phyloP scores from a whole-genome alignment of 2,888 invertebrate species.

The Acanthopleura granulata region DNA sequence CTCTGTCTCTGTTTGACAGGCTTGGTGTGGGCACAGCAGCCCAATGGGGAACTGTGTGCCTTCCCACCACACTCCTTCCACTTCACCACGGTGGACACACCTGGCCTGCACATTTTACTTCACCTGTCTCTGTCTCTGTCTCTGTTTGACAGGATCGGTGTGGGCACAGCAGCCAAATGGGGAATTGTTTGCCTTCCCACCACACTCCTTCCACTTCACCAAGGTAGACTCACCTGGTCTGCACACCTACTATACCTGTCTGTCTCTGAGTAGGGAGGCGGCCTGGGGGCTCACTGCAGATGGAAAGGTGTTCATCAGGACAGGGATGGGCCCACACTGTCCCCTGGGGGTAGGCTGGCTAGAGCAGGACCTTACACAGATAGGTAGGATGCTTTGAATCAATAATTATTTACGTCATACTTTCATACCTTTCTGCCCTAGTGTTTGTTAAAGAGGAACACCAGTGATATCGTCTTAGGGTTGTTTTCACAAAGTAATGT shows the following conservation, averaged over 20 bases:
- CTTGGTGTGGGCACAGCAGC: slow-evolving; percentile 69
- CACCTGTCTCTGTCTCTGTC: slow-evolving; percentile 19
- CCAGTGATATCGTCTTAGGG: no score
- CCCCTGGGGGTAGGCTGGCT: slow-evolving; percentile 70
- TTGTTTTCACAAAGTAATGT: no score
- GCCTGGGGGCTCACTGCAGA: slow-evolving; percentile 71
- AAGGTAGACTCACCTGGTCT: slow-evolving; percentile 32
- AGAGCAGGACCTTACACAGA: slow-evolving; percentile 69
- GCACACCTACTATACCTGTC: slow-evolving; percentile 41
- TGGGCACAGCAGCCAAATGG: slow-evolving; percentile 69
- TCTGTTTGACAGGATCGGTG: slow-evolving; percentile 59
- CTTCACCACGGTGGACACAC: slow-evolving; percentile 36
- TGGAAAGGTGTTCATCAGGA: slow-evolving; percentile 70
- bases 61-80: slow-evolving; percentile 54
- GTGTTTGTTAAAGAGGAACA: no score
- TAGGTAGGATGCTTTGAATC: slow-evolving; percentile 50
- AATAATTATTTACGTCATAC: no score
- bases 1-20: slow-evolving; percentile 51
- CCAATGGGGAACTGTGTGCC: slow-evolving; percentile 67
- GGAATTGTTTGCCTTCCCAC: slow-evolving; percentile 67
- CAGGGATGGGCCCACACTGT: slow-evolving; percentile 68
- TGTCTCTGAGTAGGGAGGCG: slow-evolving; percentile 69
- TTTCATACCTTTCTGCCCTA: no score
- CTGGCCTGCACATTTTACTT: no score
- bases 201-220: slow-evolving; percentile 44